Evolutionary conservation across 2,888 invertebrate species (phyloP), one percentile per base, ranked within the genome.

Genomic region (Linnaemya vulpina): DNA sequence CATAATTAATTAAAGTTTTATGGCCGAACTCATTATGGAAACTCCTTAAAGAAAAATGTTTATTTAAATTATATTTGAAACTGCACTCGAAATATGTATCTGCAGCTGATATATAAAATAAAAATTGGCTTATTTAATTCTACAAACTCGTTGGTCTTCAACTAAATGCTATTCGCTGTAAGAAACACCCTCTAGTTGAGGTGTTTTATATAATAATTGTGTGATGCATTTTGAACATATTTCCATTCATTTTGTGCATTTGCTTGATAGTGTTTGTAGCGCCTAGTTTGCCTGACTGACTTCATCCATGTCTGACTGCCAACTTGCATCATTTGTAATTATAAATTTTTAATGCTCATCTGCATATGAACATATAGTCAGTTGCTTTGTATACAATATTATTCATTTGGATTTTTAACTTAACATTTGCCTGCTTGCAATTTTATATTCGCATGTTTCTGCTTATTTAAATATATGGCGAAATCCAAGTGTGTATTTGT

Each of bases 291-390:
- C 70, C 76, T 83, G 76, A 77, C 76, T 83, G 71, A 82, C 55
- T 76, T 30, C 65, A 76, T 73, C 58, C 71, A 82, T 82, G 82
- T 65, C 71, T 82, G 80, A 62, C 75, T 82, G 60, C 65, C 58
- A 76, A 77, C 82, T 78, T 85, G 85, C 82, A 85, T 85, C 85
- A 85, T 85, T 85, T 89, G 90, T 89, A 90, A 90, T 90, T 90
- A 90, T 90, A 90, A 90, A 90, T 90, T 88, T 90, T 90, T 90
- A 90, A 90, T 90, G 89, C 87, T 84, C 84, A 86, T 87, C 86
- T 86, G 82, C 87, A 86, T 84, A 83, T 86, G 77, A 65, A 71
- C 76, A 82, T 82, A 77, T 71, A 82, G 74, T 67, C 67, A 74
- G 25, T 51, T 58, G 58, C 65, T 46, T 58, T 11, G 53, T n/a